Evolutionary conservation across 2,888 invertebrate genomes (phyloP).

Genomic region (Lithodes maja): DNA sequence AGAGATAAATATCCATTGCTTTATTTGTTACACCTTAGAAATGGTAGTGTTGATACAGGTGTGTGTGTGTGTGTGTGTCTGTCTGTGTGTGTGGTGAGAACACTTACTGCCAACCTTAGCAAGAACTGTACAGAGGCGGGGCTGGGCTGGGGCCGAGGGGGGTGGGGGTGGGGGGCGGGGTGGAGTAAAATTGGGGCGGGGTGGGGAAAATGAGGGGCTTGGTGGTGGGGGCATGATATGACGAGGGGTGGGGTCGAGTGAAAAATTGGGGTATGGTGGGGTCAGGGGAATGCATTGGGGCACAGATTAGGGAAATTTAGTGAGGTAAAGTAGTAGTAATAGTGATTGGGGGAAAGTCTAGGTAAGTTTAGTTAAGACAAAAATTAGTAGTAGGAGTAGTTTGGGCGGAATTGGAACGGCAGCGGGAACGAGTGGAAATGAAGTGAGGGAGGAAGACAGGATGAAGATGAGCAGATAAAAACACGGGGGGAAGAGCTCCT

Average conservation of each 20-base stretch:
- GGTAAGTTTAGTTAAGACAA: too few species aligned
- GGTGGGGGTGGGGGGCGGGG: background rate
- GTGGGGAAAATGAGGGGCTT: background rate
- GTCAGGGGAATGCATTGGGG: too few species aligned
- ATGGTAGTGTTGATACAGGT: conserved; percentile 66
- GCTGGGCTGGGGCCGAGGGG: conserved; percentile 35
- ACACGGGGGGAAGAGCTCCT: background rate
- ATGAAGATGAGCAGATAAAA: background rate
- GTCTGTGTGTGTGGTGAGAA: conserved; percentile 56
- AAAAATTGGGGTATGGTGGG: too few species aligned
- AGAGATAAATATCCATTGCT: conserved; percentile 54
- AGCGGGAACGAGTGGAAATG: too few species aligned
- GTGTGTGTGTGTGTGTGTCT: background rate
- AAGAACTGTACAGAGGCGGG: conserved; percentile 63
- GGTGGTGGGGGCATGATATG: background rate
- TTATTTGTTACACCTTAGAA: conserved; percentile 68
- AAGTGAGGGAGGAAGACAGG: too few species aligned
- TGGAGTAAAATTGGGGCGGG: background rate
- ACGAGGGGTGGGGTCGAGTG: too few species aligned
- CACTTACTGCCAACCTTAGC: conserved; percentile 56
- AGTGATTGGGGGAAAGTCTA: too few species aligned
- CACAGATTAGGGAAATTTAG: too few species aligned
- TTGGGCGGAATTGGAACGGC: too few species aligned
- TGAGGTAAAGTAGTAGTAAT: too few species aligned
- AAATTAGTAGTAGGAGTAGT: too few species aligned